Base-by-base conservation (phyloP, 1,140 invertebrate species). In the Rhopalosiphum maidis region DNA sequence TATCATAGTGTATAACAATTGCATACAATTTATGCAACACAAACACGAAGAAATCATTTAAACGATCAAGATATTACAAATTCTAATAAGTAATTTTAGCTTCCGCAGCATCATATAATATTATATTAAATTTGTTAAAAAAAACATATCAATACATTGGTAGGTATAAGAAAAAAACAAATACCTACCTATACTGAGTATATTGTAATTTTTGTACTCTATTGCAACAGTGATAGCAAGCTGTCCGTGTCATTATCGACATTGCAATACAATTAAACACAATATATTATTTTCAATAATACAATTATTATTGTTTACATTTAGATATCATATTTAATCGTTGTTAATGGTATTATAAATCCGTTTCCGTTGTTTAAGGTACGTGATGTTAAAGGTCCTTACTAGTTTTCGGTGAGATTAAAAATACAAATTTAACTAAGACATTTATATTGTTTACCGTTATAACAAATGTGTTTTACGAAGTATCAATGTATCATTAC, bases 301-400 rank as follows among this genome's bases (percentile, higher is more conserved):
- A 77, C 0, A 77, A 18, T 77, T 77, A 77, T 77, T 77, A 35
- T 77, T 77, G 11, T n/a, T 68, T 68, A n/a, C 60, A 68, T 68
- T n/a, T 68, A n/a, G 60, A 68, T 77, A 77, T n/a, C 15, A 4
- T 77, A 77, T 77, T n/a, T n/a, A n/a, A 77, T 77, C n/a, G 60
- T 77, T 77, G 60, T 77, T 77, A 77, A 77, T n/a, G 60, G 60
- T 21, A 77, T 77, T 77, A 77, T 77, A 77, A n/a, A 77, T 77
- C 60, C 60, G 1, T 15, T 77, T 77, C 60, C 30, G 60, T 77
- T n/a, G 60, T 77, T 4, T 77, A 15, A 77, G 30, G 60, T 68
- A 18, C 60, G n/a, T n/a, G 60, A 77, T 77, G 60, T 77, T 77
- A 77, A 77, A 77, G n/a, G 15, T 77, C 60, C 60, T 18, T 77